Base-by-base conservation (phyloP, 2,888 invertebrate genomes). In the Sturmia bella region DNA sequence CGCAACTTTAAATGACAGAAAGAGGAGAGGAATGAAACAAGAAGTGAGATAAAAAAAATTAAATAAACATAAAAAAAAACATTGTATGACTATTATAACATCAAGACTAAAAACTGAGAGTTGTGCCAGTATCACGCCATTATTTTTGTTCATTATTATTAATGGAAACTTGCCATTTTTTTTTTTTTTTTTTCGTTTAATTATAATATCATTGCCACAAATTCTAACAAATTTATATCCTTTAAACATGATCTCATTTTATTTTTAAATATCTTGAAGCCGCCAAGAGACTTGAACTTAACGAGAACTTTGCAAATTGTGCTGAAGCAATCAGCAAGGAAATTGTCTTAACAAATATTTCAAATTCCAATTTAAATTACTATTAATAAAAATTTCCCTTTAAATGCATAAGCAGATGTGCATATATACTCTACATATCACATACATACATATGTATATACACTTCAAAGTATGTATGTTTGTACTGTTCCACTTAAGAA, bases 81-180 rank as follows among this genome's bases (percentile, higher is more conserved):
- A 69, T 50, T 59, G 48, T 74, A 54, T 76, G 52, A 59, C 66
- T 72, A 43, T 24, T 15, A 5, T 45, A 50, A 48, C 39, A 3
- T 32, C 24, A 57, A 39, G 41, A 59, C 12, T 54, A 19, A 7
- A n/a, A 7, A 57, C 32, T 21, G 21, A 45, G 45, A 74, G 54
- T 64, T 24, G 15, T 57, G 43, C 15, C 43, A 73, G 64, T 39
- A 21, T 45, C 56, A 56, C 70, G 66, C 64, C 78, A 52, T 66
- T 73, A 82, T 82, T 82, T 78, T 78, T 74, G 82, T 57, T 78
- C 82, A 78, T 82, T 82, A 82, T 79, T 37, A 61, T 79, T 82
- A 75, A 75, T 79, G 70, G 41, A 50, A 74, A 82, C 75, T 74
- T 75, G 21, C 74, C 41, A 52, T 57, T 39, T 56, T 68, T 50